These are phyloP conservation scores for Drosophila monieri DNA, from an alignment of 2,888 invertebrate species.

Conservation along the genomic window DNA sequence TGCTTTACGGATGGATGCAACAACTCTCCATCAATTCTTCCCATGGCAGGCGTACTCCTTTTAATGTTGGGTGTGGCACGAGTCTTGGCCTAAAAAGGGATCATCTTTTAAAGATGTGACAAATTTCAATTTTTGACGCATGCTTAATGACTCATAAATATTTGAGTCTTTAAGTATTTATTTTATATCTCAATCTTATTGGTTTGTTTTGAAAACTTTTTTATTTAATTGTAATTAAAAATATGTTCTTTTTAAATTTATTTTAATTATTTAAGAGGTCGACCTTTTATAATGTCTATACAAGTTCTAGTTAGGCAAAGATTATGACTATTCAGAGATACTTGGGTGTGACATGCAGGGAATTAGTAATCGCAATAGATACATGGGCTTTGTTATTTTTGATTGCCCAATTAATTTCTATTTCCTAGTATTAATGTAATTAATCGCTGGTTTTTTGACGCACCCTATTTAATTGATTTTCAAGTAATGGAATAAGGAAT, in stretches of 20 bases:
- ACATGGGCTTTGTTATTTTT: neutral
- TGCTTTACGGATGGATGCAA: neutral
- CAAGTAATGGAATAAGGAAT: neutral
- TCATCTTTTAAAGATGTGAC: neutral
- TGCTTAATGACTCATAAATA: no score
- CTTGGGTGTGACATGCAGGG: no score
- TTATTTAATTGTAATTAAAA: no score
- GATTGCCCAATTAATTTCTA: slow-evolving; percentile 3
- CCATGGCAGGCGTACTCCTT: neutral
- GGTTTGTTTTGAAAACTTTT: no score
- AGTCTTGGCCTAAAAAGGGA: neutral
- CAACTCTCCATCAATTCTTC: neutral
- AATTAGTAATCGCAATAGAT: neutral
- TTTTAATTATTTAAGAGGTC: no score
- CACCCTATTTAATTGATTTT: neutral
- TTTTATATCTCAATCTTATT: no score
- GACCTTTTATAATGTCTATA: no score
- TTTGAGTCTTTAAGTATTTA: no score
- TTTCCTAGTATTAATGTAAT: slow-evolving; percentile 5
- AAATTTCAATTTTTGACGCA: no score
- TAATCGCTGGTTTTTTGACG: slow-evolving; percentile 8
- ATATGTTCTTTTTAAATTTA: no score
- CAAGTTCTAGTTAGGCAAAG: no score
- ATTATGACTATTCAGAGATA: no score
- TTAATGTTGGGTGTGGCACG: neutral